Percentiles rank a stretch among this genome's conserved stretches.
Evolutionary conservation across 1,140 invertebrate genomes (phyloP).

Genomic region (Eupeodes corollae): DNA sequence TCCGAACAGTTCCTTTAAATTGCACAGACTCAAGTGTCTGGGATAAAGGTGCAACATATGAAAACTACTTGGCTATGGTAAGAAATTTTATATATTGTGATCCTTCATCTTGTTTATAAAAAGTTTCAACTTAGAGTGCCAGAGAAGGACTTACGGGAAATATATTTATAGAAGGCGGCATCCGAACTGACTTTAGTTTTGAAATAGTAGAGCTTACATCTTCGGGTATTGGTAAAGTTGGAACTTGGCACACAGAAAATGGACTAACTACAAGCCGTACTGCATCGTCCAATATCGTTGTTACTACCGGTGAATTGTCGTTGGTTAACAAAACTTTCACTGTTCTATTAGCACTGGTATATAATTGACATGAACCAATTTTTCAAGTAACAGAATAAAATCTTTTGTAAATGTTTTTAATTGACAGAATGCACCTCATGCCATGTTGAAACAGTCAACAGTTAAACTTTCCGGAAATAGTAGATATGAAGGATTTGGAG

Average conservation of each 20-base stretch:
- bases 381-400: neutral
- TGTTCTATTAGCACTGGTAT: conserved; percentile 72
- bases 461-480: conserved; percentile 61
- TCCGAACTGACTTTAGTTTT: conserved; percentile 64
- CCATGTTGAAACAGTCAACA: conserved; percentile 65
- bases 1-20: conserved; percentile 27
- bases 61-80: conserved; percentile 59
- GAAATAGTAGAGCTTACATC: conserved; percentile 64
- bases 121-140: conserved; percentile 17
- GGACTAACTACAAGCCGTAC: conserved; percentile 24
- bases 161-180: conserved; percentile 74
- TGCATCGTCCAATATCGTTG: conserved; percentile 8
- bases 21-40: conserved; percentile 42
- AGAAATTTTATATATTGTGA: no score
- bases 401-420: neutral
- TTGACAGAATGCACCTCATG: conserved; percentile 64
- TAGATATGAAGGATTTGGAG: conserved; percentile 66
- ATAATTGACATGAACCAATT: conserved; percentile 3
- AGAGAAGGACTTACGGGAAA: conserved; percentile 57
- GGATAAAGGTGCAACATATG: conserved; percentile 56
- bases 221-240: conserved; percentile 55
- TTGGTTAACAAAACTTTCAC: conserved; percentile 72
- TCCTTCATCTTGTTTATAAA: neutral
- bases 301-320: conserved; percentile 39
- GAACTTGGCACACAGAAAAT: conserved; percentile 53